Base-by-base conservation (phyloP, 2,113 vertebrate genomes). In the Phoenicopterus ruber region DNA sequence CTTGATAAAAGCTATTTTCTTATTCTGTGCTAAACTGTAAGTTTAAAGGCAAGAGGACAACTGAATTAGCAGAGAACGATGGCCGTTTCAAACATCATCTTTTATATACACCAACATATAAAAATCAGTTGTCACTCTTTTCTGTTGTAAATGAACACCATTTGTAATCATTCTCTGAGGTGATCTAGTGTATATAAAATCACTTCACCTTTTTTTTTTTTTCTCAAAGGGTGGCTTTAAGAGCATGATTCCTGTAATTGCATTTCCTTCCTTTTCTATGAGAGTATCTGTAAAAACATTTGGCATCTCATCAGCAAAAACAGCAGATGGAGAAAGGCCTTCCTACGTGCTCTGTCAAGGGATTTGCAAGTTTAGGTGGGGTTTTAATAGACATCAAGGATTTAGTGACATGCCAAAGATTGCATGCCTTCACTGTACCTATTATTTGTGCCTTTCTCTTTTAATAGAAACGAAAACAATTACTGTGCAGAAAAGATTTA, bases 231-330 rank as follows among this genome's bases (percentile, higher is more conserved):
- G 55, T 95, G 92, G 88, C 95, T 97, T 97, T 88, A 97, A 98
- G 84, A 97, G 83, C 82, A 95, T 49, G 94, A 82, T 80, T 95
- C 94, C 91, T 97, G 36, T 97, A 96, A 98, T 97, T 98, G 95
- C 94, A 90, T 97, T 98, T 93, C 82, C 80, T 93, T 97, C 94
- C 90, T 96, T 95, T 97, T 91, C 94, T 93, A 26, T 57, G 84
- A 94, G 85, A 97, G 67, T 92, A 96, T 97, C 94, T 96, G 93
- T 98, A 97, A 98, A 98, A 97, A 96, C 92, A 97, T 97, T 98
- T 98, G 98, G 97, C 97, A 97, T 97, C 96, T 98, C 97, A 98
- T 98, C 98, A 98, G 94, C 93, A 97, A 96, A 97, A 98, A 96
- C 96, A 98, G 97, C 97, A 98, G 95, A 98, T 97, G 97, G 97